Conservation (phyloP, 2,797 vertebrate genomes). For the Cossypha heuglini region DNA sequence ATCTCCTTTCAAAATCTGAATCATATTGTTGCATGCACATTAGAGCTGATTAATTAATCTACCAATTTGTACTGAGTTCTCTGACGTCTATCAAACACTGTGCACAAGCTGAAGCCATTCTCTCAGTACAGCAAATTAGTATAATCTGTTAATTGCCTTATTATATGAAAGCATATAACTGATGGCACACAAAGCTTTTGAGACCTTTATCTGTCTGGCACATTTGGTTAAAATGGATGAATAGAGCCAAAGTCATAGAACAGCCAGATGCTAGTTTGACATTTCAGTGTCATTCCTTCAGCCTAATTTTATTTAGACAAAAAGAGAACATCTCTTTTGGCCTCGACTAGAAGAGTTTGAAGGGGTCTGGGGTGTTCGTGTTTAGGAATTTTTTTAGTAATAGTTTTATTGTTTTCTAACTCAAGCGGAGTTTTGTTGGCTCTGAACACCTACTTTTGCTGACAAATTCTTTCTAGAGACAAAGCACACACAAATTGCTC, state of each 20-base stretch:
- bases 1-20: neutral
- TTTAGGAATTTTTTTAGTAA: neutral
- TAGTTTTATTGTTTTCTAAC: neutral
- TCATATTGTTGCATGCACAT: neutral
- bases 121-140: neutral
- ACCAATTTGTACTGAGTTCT: neutral
- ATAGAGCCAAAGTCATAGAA: neutral
- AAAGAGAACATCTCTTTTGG: neutral
- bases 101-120: neutral
- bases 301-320: neutral
- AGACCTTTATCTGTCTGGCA: neutral
- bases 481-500: neutral
- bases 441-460: neutral
- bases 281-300: neutral
- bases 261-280: neutral
- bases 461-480: neutral
- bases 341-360: accelerated
- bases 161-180: neutral
- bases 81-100: neutral
- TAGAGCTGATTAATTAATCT: neutral
- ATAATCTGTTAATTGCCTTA: neutral
- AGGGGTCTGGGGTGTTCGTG: neutral
- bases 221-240: neutral
- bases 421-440: neutral
- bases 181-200: neutral